Conservation (phyloP, 2,113 vertebrate species). For the Corydoras sp. region DNA sequence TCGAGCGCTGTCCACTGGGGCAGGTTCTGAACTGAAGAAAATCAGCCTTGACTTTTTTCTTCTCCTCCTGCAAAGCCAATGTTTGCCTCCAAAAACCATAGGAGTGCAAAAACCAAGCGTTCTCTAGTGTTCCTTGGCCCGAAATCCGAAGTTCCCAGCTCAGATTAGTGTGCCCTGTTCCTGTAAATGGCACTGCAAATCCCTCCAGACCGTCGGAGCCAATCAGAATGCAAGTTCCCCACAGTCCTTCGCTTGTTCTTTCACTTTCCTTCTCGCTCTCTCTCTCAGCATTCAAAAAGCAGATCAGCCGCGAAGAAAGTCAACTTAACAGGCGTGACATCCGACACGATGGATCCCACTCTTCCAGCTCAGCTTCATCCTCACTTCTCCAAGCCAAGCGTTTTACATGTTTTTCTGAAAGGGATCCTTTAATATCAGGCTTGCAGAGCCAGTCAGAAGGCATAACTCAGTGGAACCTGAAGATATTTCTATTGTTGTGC, state of each 20-base stretch:
- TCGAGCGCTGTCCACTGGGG: constrained; percentile 6
- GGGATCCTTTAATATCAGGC: not conserved
- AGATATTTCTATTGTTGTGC: not conserved
- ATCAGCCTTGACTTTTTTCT: not conserved
- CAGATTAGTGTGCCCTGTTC: constrained; percentile 1
- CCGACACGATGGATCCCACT: not conserved
- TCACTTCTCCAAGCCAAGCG: not conserved
- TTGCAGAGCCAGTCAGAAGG: not conserved
- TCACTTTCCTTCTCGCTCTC: constrained; percentile 22
- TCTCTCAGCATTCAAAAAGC: constrained; percentile 1
- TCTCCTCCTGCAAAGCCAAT: not conserved
- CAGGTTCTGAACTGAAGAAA: constrained; percentile 14
- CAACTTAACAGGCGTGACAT: constrained; percentile 9
- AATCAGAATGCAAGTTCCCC: not conserved
- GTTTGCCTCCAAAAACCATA: not conserved
- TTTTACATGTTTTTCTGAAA: not conserved
- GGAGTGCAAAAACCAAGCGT: not conserved
- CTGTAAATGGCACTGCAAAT: constrained; percentile 1
- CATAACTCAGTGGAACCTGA: too few species aligned
- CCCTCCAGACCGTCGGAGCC: constrained; percentile 13
- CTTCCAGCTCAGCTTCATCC: constrained; percentile 1
- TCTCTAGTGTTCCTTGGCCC: not conserved
- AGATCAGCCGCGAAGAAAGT: not conserved
- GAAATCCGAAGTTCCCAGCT: constrained; percentile 1
- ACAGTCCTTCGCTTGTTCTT: constrained; percentile 50